Percentiles rank a stretch among this genome's conserved stretches.
Conservation (phyloP, 2,888 invertebrate species). For the Agrilus mali region DNA sequence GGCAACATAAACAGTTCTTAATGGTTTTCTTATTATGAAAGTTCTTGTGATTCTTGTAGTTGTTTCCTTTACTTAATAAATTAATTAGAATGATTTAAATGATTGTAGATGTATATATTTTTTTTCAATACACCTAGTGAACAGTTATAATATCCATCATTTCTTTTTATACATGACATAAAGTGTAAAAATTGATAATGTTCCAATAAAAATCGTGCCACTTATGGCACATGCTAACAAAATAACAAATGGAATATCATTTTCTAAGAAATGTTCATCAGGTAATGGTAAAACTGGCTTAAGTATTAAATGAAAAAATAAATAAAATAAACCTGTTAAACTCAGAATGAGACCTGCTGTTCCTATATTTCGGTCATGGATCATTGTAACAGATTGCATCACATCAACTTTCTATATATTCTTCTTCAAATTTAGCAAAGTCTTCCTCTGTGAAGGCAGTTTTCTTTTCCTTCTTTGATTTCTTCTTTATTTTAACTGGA, state of each 20-base stretch:
- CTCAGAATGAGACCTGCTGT: conserved; percentile 18
- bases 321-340: conserved; percentile 17
- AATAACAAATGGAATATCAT: conserved; percentile 19
- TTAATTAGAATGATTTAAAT: background rate
- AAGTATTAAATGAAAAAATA: conserved; percentile 24
- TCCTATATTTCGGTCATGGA: conserved; percentile 13
- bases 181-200: conserved; percentile 23
- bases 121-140: background rate
- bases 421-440: conserved; percentile 51
- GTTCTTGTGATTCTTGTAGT: background rate
- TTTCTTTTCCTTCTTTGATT: conserved; percentile 36
- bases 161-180: conserved; percentile 17
- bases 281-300: conserved; percentile 26
- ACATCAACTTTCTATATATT: conserved; percentile 42
- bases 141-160: background rate
- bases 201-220: conserved; percentile 26
- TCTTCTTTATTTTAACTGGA: conserved; percentile 33
- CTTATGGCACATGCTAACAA: conserved; percentile 22
- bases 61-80: background rate
- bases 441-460: conserved; percentile 61
- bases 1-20: background rate
- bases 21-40: background rate
- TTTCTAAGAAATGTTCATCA: conserved; percentile 18
- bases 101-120: background rate
- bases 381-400: conserved; percentile 9